These are phyloP conservation scores for Microtus oregoni DNA, from an alignment of 2,113 vertebrate species.

Conservation along the genomic window DNA sequence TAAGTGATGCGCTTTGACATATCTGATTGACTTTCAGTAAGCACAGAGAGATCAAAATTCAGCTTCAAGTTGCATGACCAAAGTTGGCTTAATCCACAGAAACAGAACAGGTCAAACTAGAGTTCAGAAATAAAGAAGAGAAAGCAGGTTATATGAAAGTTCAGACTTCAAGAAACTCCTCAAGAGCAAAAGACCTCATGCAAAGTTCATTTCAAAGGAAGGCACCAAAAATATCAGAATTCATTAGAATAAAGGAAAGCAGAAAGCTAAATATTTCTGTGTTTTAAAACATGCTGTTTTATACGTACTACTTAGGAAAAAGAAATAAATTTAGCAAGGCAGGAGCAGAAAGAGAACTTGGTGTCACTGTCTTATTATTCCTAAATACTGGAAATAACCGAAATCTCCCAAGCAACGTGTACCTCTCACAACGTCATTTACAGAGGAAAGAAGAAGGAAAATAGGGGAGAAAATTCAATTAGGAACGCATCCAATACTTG, in stretches of 20 bases:
- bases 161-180: background rate
- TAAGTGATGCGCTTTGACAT: background rate
- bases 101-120: conserved; percentile 32
- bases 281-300: background rate
- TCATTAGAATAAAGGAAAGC: conserved; percentile 16
- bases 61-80: background rate
- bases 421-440: background rate
- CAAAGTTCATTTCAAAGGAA: background rate
- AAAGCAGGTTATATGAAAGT: background rate
- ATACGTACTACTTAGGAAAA: background rate
- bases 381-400: background rate
- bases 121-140: background rate
- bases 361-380: background rate
- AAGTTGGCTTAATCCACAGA: background rate
- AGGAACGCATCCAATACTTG: background rate
- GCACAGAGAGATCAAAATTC: conserved; percentile 43
- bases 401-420: background rate
- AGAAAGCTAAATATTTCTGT: background rate
- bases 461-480: background rate
- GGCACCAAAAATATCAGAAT: background rate
- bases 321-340: background rate
- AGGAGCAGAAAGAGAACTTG: background rate
- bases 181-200: background rate
- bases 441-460: background rate
- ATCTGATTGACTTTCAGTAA: background rate